Conservation (phyloP, 2,888 invertebrate genomes). For the Pinctada fucata region DNA sequence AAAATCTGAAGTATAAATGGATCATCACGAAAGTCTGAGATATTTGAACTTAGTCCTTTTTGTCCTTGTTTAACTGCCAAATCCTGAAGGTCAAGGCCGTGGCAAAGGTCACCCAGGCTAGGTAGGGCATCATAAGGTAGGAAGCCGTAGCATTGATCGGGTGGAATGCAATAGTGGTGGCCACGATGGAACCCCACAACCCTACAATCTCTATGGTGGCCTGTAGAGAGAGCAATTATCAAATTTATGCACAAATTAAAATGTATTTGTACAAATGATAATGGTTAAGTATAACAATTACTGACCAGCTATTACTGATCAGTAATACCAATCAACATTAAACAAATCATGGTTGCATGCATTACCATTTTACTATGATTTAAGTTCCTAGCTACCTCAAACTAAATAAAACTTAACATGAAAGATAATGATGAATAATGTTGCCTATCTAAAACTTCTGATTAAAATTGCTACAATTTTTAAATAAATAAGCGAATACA, state of each 20-base stretch:
- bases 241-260: too few species aligned
- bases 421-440: too few species aligned
- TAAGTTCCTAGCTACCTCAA: not conserved
- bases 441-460: too few species aligned
- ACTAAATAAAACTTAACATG: not conserved
- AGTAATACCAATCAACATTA: not conserved
- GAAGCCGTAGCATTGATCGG: conserved; percentile 83
- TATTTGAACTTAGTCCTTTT: conserved; percentile 37
- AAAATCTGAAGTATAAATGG: too few species aligned
- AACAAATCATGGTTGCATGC: not conserved
- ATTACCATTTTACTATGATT: not conserved
- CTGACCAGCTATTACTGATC: too few species aligned
- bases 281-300: too few species aligned
- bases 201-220: conserved; percentile 62
- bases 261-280: too few species aligned
- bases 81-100: conserved; percentile 82
- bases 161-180: conserved; percentile 65
- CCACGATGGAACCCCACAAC: conserved; percentile 65
- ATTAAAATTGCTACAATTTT: too few species aligned
- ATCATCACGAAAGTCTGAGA: too few species aligned
- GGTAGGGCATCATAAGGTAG: conserved; percentile 85
- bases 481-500: too few species aligned
- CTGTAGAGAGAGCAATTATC: conserved; percentile 51
- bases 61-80: conserved; percentile 67
- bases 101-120: conserved; percentile 86